These are phyloP conservation scores for Volucella zonaria DNA, from an alignment of 2,888 invertebrate genomes.

Conservation along the genomic window DNA sequence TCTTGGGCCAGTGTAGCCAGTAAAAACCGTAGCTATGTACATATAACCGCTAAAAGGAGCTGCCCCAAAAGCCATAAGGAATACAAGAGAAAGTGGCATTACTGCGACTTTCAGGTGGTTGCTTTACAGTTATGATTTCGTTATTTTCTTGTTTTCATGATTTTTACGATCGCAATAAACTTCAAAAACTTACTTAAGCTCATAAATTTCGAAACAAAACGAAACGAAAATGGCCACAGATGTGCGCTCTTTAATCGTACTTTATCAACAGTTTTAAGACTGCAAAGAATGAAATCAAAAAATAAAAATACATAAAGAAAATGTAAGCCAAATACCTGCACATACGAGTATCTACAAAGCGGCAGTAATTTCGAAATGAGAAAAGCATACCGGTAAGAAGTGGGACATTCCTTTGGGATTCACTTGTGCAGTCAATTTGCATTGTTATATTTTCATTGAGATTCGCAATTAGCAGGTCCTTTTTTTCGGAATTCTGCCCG, in stretches of 20 bases:
- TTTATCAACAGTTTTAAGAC: constrained; percentile 69
- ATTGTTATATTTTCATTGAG: too few relatives aligned
- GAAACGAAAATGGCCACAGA: constrained; percentile 66
- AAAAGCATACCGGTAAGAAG: constrained; percentile 13
- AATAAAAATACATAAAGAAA: constrained; percentile 13
- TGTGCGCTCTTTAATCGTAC: constrained; percentile 54
- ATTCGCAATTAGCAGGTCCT: too few relatives aligned
- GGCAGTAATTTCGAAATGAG: constrained; percentile 16
- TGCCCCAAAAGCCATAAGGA: constrained; percentile 22
- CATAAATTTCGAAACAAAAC: constrained; percentile 53
- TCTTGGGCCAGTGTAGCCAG: constrained; percentile 20
- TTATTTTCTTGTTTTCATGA: constrained; percentile 63
- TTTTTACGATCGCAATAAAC: constrained; percentile 69
- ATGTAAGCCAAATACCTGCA: neutral
- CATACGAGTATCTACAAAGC: constrained; percentile 4
- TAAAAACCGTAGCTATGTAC: constrained; percentile 21
- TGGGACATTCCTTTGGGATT: too few relatives aligned
- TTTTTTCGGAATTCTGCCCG: too few relatives aligned
- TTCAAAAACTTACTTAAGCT: constrained; percentile 70
- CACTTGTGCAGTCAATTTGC: too few relatives aligned
- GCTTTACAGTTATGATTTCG: constrained; percentile 62
- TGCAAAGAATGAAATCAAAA: constrained; percentile 32
- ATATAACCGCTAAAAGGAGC: neutral
- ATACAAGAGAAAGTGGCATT: constrained; percentile 16
- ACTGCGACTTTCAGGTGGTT: constrained; percentile 60